Evolutionary conservation across 2,797 vertebrate genomes (phyloP).

Genomic region (Triplophysa bombifrons): DNA sequence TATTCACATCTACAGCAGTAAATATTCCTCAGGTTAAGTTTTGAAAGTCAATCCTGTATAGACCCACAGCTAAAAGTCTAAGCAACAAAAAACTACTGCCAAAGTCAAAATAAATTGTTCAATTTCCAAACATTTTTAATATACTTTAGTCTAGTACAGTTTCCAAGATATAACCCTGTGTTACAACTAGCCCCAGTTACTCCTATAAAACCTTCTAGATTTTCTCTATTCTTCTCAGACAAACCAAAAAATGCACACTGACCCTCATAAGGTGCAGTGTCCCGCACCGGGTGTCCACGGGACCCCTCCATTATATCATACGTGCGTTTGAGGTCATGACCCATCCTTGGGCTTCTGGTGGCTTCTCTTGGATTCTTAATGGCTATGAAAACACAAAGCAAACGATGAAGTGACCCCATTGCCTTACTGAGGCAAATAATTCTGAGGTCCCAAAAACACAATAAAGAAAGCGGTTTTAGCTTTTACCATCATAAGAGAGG

Average conservation of each 20-base stretch:
- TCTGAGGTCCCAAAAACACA: conserved; percentile 54
- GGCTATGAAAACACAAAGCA: conserved; percentile 70
- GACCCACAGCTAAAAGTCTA: neutral
- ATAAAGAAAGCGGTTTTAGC: neutral
- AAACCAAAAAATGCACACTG: conserved; percentile 39
- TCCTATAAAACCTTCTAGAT: too few relatives aligned
- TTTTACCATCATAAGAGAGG: conserved; percentile 89
- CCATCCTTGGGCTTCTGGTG: conserved; percentile 90
- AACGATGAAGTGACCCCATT: neutral
- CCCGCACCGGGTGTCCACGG: conserved; percentile 85
- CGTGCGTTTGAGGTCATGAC: conserved; percentile 92
- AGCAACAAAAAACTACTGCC: too few relatives aligned
- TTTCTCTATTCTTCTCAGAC: too few relatives aligned
- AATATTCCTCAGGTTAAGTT: neutral
- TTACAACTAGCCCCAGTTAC: neutral
- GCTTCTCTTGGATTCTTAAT: conserved; percentile 95
- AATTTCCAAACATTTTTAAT: too few relatives aligned
- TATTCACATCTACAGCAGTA: neutral
- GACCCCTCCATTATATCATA: conserved; percentile 94
- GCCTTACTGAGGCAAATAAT: conserved; percentile 1
- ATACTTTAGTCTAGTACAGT: neutral
- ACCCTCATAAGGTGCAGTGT: conserved; percentile 91
- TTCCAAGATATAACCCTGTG: neutral
- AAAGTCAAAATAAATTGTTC: too few relatives aligned
- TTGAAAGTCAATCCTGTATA: neutral